phyloP scores from a whole-genome alignment of 2,113 vertebrate genomes.

The Corynorhinus townsendii region DNA sequence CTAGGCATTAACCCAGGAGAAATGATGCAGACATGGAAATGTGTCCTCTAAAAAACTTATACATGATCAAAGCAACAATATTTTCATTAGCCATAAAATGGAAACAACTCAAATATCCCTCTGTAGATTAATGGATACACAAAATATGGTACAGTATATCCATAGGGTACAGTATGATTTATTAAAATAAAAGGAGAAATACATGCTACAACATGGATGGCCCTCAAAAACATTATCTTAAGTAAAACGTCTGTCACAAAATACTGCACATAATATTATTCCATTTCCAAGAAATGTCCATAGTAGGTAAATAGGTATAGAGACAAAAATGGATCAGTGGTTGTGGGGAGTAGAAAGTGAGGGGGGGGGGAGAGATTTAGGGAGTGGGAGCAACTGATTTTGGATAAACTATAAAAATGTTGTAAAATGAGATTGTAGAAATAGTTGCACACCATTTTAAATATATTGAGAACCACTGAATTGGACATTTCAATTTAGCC shows the following conservation, averaged over 20 bases:
- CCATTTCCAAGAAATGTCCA: neutral
- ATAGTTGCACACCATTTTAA: neutral
- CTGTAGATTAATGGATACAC: neutral
- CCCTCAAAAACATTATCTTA: neutral
- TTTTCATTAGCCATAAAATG: neutral
- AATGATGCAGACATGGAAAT: neutral
- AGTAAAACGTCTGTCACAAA: neutral
- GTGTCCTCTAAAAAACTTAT: neutral
- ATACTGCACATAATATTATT: neutral
- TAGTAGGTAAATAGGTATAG: neutral
- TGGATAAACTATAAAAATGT: neutral
- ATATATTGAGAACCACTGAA: neutral
- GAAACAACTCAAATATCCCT: neutral
- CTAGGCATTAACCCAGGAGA: neutral
- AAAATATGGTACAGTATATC: neutral
- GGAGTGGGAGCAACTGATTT: neutral
- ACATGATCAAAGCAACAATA: neutral
- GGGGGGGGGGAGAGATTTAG: accelerated
- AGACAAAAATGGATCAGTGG: neutral
- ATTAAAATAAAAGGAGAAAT: neutral
- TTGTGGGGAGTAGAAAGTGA: neutral
- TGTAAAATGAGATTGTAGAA: neutral
- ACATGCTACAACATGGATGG: neutral
- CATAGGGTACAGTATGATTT: neutral
- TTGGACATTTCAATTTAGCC: neutral